Base-by-base conservation (phyloP, 2,888 invertebrate genomes). In the Luperina nickerlii region DNA sequence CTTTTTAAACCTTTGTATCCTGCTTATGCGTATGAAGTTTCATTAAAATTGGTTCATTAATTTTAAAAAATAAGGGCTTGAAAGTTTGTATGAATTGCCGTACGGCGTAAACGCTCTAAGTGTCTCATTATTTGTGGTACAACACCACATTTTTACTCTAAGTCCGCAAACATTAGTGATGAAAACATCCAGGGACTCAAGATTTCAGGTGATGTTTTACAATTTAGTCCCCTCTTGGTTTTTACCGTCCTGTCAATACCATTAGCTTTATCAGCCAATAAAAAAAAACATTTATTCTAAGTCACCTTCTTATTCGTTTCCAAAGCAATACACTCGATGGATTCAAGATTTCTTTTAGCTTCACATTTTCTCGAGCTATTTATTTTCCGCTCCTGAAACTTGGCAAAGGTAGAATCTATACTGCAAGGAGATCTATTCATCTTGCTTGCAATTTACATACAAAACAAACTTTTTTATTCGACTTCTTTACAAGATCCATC, bases 401-500 rank as follows among this genome's bases (percentile, higher is more conserved):
- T 83, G 69, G 62, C 24, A 51, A 68, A 85, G 68, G 86, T 74
- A 76, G 66, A 74, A 83, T 74, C 66, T 79, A 75, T 65, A 65
- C 79, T 83, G 87, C 79, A 79, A 83, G 74, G 15, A 74, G 76
- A 76, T 86, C 85, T 74, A 83, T 85, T 86, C 87, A 85, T 86
- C 87, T 79, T 74, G 65, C 71, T 76, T 85, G 84, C 76, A 77
- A 85, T 85, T 85, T 85, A 83, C 84, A 78, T 54, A 67, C 78
- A 68, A 75, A 75, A 86, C 76, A 75, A 86, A 78, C 72, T 79
- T 86, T 82, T 83, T 79, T 77, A 81, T 73, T 75, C 15, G 57
- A 51, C n/a, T 74, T 82, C 57, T 81, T 80, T 72, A 67, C 71
- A 42, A 5, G 74, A 86, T 86, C 77, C 48, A 69, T 80, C 69